phyloP scores from a whole-genome alignment of 2,888 invertebrate genomes.

The Leuctra nigra region DNA sequence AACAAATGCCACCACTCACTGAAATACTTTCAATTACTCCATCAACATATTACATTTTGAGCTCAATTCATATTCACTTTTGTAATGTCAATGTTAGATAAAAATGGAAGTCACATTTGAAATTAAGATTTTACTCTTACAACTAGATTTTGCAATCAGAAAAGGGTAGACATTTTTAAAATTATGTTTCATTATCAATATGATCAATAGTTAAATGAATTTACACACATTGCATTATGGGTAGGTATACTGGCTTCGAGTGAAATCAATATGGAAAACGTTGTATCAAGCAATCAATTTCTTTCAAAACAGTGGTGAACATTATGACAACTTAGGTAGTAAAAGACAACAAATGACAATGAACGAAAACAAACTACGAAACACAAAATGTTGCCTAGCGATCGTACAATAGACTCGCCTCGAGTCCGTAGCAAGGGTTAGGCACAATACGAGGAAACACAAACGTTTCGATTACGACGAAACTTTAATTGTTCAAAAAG shows the following conservation, averaged over 20 bases:
- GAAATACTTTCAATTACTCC: background rate
- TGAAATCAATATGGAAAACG: too few relatives aligned
- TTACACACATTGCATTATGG: too few relatives aligned
- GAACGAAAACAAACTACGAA: background rate
- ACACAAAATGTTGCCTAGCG: conserved; percentile 6
- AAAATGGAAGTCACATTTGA: background rate
- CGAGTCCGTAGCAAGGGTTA: too few relatives aligned
- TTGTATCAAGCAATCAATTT: too few relatives aligned
- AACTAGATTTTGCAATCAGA: too few relatives aligned
- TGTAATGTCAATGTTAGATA: background rate
- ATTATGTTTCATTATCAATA: too few relatives aligned
- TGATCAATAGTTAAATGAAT: too few relatives aligned
- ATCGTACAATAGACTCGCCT: too few relatives aligned
- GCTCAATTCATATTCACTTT: background rate
- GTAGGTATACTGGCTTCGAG: too few relatives aligned
- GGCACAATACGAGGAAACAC: too few relatives aligned
- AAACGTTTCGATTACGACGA: background rate
- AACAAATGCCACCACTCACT: background rate
- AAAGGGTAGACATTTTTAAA: too few relatives aligned
- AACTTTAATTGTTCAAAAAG: background rate
- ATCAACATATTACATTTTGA: background rate
- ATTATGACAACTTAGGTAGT: background rate
- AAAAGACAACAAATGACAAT: background rate
- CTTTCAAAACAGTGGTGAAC: too few relatives aligned
- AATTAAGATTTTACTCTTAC: background rate